Base-by-base conservation (phyloP, 2,888 invertebrate genomes). In the Hymenopus coronatus region DNA sequence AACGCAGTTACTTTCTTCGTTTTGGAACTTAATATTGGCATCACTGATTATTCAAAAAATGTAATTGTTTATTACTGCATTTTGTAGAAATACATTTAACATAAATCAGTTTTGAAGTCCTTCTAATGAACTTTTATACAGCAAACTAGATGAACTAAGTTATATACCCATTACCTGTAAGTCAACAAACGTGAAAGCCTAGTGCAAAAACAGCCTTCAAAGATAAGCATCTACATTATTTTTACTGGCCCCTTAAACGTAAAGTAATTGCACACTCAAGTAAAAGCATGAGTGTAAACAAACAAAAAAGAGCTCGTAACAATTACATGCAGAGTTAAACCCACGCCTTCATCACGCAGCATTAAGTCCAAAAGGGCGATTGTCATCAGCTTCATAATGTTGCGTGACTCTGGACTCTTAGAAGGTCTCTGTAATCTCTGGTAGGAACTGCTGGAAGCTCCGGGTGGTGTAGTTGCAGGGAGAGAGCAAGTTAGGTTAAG, bases 401-500 rank as follows among this genome's bases (percentile, higher is more conserved):
- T 85, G 28, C 85, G 46, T 85, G 85, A 85, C 85, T 85, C 40
- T 9, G 54, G 28, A 54, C 85, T 28, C 40, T 28, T 85, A 46
- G 46, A 40, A 85, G 28, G 54, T 85, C 85, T 7, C 27, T 40
- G 28, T 54, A 85, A 85, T 85, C 85, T 54, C 28, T 28, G 27
- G 46, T 27, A n/a, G 6, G 15, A 28, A 40, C 40, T 40, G 12
- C 20, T 70, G 20, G 54, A 70, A 70, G 25, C 54, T 70, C 54
- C 54, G 54, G 54, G 54, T 25, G 54, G 54, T 15, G 54, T 6
- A 70, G 54, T 70, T 70, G 81, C n/a, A 81, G 7, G 30, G 46
- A 28, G 86, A 81, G 70, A 9, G 33, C 20, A 28, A 88, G 81
- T 84, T 84, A 84, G 88, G 81, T 88, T 88, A 92, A 93, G 92